phyloP scores from a whole-genome alignment of 2,797 vertebrate genomes.

The Danio choprae region DNA sequence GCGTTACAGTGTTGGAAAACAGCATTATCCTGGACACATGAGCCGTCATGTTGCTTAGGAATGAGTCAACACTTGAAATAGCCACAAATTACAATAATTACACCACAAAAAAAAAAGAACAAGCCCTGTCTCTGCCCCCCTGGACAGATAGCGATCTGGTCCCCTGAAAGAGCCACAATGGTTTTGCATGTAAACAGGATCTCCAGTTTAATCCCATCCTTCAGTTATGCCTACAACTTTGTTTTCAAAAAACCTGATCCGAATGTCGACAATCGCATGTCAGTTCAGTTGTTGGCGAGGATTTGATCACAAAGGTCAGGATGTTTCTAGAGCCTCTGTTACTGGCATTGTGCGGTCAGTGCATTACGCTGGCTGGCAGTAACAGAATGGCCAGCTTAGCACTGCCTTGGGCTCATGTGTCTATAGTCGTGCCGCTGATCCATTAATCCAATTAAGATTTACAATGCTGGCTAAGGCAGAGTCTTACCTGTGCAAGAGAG shows the following conservation, averaged over 20 bases:
- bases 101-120: constrained; percentile 52
- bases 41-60: constrained; percentile 48
- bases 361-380: constrained; percentile 47
- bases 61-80: constrained; percentile 39
- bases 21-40: constrained; percentile 37
- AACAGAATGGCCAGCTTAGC: constrained; percentile 56
- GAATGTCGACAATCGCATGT: constrained; percentile 49
- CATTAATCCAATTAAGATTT: constrained; percentile 75
- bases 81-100: constrained; percentile 44
- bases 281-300: constrained; percentile 51
- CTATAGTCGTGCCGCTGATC: constrained; percentile 63
- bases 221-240: constrained; percentile 48
- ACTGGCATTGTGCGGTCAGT: constrained; percentile 52
- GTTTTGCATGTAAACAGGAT: constrained; percentile 43
- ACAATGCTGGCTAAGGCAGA: constrained; percentile 58
- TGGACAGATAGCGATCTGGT: constrained; percentile 28
- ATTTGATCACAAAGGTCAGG: constrained; percentile 49
- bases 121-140: constrained; percentile 37
- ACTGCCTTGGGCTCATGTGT: constrained; percentile 48
- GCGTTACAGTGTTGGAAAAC: constrained; percentile 57
- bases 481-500: constrained; percentile 63
- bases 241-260: constrained; percentile 64
- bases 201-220: constrained; percentile 46
- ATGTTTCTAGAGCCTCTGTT: constrained; percentile 47
- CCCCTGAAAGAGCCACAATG: constrained; percentile 20